Evolutionary conservation across 1,140 invertebrate species (phyloP).

Genomic region (Trissolcus basalis): DNA sequence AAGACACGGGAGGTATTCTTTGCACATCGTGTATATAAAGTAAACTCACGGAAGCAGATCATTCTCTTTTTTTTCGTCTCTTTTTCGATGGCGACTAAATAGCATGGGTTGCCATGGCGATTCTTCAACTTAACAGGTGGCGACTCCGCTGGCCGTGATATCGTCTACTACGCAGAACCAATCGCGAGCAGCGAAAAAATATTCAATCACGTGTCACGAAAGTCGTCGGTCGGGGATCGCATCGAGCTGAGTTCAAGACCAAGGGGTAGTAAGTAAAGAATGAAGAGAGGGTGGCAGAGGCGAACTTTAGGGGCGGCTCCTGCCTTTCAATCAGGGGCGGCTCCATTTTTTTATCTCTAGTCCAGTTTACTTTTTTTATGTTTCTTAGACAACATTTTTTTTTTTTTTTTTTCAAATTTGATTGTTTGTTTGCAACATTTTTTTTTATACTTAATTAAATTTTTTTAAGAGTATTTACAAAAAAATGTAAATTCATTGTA

Average conservation of each 20-base stretch:
- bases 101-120: constrained; percentile 72
- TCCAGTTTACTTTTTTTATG: constrained; percentile 30
- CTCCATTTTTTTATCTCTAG: constrained; percentile 47
- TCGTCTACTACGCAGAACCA: constrained; percentile 69
- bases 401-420: no score
- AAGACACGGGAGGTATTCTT: constrained; percentile 14
- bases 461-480: no score
- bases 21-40: constrained; percentile 27
- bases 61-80: constrained; percentile 16
- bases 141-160: constrained; percentile 63
- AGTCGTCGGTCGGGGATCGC: constrained; percentile 57
- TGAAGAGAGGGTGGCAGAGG: constrained; percentile 55
- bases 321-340: constrained; percentile 49
- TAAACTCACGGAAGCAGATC: constrained; percentile 46
- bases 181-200: constrained; percentile 75
- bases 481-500: no score
- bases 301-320: constrained; percentile 51
- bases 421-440: no score
- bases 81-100: constrained; percentile 60
- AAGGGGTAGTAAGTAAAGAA: constrained; percentile 57
- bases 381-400: no score
- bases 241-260: constrained; percentile 43
- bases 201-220: constrained; percentile 76
- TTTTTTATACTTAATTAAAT: no score
- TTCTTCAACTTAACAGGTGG: constrained; percentile 75